Evolutionary conservation across 2,888 invertebrate genomes (phyloP), one percentile per base, ranked within the genome.

Genomic region (Volucella zonaria): DNA sequence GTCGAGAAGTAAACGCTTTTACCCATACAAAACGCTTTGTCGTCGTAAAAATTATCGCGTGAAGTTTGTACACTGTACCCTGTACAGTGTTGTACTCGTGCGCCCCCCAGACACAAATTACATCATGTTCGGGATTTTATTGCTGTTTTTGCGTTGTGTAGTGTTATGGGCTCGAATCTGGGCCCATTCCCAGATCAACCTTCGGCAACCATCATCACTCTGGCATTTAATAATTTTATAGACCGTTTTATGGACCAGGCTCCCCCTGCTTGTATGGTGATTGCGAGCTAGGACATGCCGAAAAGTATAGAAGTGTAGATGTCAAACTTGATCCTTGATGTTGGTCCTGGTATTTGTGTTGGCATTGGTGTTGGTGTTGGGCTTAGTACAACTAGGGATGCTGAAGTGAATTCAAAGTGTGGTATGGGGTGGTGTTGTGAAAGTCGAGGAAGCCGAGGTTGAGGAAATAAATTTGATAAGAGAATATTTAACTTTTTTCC

Each of bases 71-170:
- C 31, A 4, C 4, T 31, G 31, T 68, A 61, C 31, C 0, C 4
- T 31, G 31, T 31, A 31, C 31, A 6, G 31, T 31, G 31, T 31
- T 31, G 31, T 31, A 31, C 31, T 31, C 6, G 31, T 31, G 6
- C 6, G 6, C 31, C 31, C 49, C 83, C 61, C 76, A 76, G 85
- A 77, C 73, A 64, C 73, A 77, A 81, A 81, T 85, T 85, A 85
- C 85, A 85, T 85, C 85, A 81, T 81, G 85, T 77, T 80, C 71
- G 66, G 81, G 85, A 38, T 81, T 81, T 73, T 85, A 85, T 85
- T 81, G 81, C 73, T 73, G 80, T 64, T 31, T 31, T 31, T 31
- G 0, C 31, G 58, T 71, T 61, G 75, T 51, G 79, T 15, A 31
- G 31, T 31, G 31, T 31, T 31, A n/a, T 11, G 67, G 42, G n/a